Percentiles rank a stretch among this genome's conserved stretches.
phyloP scores from a whole-genome alignment of 2,888 invertebrate species.

The Sussaba pulchella region DNA sequence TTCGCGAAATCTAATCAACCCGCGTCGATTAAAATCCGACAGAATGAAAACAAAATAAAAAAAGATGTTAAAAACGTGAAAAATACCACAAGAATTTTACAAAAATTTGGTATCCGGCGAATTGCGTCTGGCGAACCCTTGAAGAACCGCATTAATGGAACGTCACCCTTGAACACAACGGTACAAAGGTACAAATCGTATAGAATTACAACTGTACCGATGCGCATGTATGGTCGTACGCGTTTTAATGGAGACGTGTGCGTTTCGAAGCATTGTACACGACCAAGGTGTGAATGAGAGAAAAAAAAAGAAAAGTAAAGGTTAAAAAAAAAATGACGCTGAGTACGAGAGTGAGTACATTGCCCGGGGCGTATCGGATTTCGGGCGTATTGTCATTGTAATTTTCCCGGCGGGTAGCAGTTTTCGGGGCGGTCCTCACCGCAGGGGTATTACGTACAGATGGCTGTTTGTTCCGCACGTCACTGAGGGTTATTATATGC shows the following conservation, averaged over 20 bases:
- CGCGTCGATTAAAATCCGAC: background rate
- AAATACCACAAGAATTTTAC: background rate
- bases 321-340: constrained; percentile 59
- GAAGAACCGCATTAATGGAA: constrained; percentile 53
- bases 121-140: constrained; percentile 26
- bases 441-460: constrained; percentile 83
- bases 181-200: constrained; percentile 75
- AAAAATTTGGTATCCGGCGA: background rate
- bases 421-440: constrained; percentile 83
- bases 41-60: background rate
- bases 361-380: constrained; percentile 83
- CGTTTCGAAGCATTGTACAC: constrained; percentile 57
- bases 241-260: constrained; percentile 53
- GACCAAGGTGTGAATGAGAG: constrained; percentile 70
- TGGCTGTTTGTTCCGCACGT: constrained; percentile 83
- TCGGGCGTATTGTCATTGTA: constrained; percentile 83
- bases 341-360: constrained; percentile 74
- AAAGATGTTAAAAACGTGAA: background rate
- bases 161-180: constrained; percentile 46
- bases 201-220: constrained; percentile 72
- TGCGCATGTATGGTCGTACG: constrained; percentile 11
- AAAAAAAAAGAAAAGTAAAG: constrained; percentile 61
- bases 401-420: constrained; percentile 82
- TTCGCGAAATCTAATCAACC: too few relatives aligned
- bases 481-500: constrained; percentile 83